Evolutionary conservation across 2,113 vertebrate genomes (phyloP).

Genomic region (Etheostoma spectabile): DNA sequence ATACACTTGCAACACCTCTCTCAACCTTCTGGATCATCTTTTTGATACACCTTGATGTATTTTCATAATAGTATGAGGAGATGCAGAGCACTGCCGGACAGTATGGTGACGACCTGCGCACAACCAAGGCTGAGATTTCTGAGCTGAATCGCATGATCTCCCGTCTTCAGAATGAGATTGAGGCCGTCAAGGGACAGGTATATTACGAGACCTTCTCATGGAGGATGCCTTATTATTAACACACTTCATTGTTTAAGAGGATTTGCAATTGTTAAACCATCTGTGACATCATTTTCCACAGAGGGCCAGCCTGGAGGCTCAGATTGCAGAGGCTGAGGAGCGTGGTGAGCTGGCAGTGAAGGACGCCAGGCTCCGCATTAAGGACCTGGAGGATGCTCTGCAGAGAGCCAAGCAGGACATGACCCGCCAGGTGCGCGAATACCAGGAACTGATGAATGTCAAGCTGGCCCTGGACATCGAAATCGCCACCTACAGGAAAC

Average conservation of each 20-base stretch:
- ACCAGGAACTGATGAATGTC: constrained; percentile 94
- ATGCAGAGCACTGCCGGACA: constrained; percentile 83
- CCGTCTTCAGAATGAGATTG: constrained; percentile 88
- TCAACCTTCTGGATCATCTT: background rate
- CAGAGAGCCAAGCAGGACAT: constrained; percentile 93
- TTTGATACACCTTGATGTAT: background rate
- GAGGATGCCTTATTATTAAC: background rate
- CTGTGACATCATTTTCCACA: constrained; percentile 54
- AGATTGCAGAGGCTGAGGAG: constrained; percentile 91
- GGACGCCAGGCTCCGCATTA: constrained; percentile 88
- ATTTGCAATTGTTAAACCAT: background rate
- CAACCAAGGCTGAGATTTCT: constrained; percentile 88
- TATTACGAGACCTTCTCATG: constrained; percentile 46
- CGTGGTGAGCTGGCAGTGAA: constrained; percentile 91
- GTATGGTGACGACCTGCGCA: constrained; percentile 86
- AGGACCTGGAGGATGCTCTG: constrained; percentile 88
- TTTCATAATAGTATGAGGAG: constrained; percentile 86
- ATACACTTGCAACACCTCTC: background rate
- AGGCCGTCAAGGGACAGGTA: constrained; percentile 89
- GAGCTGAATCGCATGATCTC: constrained; percentile 89
- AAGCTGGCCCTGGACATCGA: constrained; percentile 95
- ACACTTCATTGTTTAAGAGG: background rate
- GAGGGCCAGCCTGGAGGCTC: constrained; percentile 88
- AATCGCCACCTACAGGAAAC: constrained; percentile 93
- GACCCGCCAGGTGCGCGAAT: constrained; percentile 89